Conservation (phyloP, 1,140 invertebrate genomes). For the Hormaphis cornu region DNA sequence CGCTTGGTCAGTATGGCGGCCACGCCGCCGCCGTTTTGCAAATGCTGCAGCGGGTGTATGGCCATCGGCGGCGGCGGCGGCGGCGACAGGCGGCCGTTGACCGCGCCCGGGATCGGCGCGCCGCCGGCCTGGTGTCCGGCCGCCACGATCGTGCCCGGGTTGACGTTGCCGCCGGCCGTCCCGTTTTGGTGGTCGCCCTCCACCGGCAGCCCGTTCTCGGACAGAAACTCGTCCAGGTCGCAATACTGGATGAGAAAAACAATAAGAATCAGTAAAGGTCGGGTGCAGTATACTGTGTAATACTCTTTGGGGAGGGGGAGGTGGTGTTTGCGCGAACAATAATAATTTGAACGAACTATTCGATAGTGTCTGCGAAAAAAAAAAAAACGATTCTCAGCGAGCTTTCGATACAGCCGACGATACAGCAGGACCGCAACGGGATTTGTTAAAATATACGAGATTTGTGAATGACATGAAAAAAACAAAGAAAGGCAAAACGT, state of each 20-base stretch:
- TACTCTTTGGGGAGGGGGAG: no score
- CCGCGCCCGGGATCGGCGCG: slow-evolving; percentile 70
- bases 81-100: slow-evolving; percentile 72
- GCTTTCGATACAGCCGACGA: no score
- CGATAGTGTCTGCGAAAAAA: no score
- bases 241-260: slow-evolving; percentile 66
- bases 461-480: no score
- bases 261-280: slow-evolving; percentile 26
- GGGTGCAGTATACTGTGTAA: no score
- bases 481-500: no score
- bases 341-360: no score
- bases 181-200: slow-evolving; percentile 46
- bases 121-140: slow-evolving; percentile 59
- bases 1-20: slow-evolving; percentile 47
- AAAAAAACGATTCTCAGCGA: no score
- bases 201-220: slow-evolving; percentile 81
- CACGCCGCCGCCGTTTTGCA: slow-evolving; percentile 14
- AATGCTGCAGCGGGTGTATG: slow-evolving; percentile 16
- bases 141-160: slow-evolving; percentile 49
- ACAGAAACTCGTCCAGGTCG: slow-evolving; percentile 91
- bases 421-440: no score
- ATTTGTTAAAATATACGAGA: no score
- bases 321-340: no score
- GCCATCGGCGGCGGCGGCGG: slow-evolving; percentile 73
- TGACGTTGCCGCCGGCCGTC: slow-evolving; percentile 10